A percentile compares a stretch with the other conserved stretches of the same genome.
phyloP scores from a whole-genome alignment of 2,888 invertebrate genomes.

The Deilephila elpenor region DNA sequence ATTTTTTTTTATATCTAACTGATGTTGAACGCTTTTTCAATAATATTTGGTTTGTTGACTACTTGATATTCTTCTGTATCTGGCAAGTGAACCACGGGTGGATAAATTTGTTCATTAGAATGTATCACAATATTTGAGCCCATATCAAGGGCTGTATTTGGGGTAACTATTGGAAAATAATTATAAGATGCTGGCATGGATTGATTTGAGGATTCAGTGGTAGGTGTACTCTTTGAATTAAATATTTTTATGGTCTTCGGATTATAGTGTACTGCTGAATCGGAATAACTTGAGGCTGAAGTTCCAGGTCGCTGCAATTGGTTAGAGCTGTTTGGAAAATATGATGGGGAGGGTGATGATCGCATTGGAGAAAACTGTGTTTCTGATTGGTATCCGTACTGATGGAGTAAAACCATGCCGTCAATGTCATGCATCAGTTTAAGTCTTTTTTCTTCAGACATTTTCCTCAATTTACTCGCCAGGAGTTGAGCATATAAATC shows the following conservation, averaged over 20 bases:
- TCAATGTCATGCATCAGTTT: slow-evolving; percentile 28
- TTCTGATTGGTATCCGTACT: slow-evolving; percentile 29
- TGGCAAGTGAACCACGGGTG: too few relatives aligned
- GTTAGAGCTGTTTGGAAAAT: too few relatives aligned
- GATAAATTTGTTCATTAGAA: too few relatives aligned
- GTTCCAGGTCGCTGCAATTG: too few relatives aligned
- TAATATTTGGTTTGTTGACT: too few relatives aligned
- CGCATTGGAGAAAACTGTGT: slow-evolving; percentile 31
- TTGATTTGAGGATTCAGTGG: background rate
- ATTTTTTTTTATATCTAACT: too few relatives aligned
- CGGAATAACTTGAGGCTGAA: too few relatives aligned
- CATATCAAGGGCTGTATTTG: too few relatives aligned
- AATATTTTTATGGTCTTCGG: background rate
- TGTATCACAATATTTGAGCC: too few relatives aligned
- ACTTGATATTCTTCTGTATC: too few relatives aligned
- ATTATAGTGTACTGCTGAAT: too few relatives aligned
- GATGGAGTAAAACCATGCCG: slow-evolving; percentile 27
- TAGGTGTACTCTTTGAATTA: background rate
- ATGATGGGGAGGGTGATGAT: slow-evolving; percentile 31
- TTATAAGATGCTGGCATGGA: background rate
- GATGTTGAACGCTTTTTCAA: too few relatives aligned
- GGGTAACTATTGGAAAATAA: slow-evolving; percentile 23
- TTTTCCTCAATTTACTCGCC: background rate
- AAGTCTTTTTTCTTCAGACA: slow-evolving; percentile 17
- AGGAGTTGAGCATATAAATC: slow-evolving; percentile 5